These are phyloP conservation scores for Melanotaenia pygmaea DNA, from an alignment of 2,797 vertebrate genomes.

Conservation along the genomic window DNA sequence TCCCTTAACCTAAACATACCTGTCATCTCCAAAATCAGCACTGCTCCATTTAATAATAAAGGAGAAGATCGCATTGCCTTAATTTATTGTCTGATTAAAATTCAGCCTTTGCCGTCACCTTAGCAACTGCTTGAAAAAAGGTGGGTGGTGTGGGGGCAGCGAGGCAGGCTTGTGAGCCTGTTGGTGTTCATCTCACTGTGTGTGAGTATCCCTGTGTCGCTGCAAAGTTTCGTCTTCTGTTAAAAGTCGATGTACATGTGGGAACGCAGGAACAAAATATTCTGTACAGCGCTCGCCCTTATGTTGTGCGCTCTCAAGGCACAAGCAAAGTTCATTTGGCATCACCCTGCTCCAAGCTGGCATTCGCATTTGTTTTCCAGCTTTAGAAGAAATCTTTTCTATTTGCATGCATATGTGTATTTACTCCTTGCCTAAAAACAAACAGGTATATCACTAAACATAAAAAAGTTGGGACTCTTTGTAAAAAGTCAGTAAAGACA, in stretches of 20 bases:
- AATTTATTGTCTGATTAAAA: conserved; percentile 87
- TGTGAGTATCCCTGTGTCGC: conserved; percentile 50
- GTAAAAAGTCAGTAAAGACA: background rate
- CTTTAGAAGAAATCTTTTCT: conserved; percentile 16
- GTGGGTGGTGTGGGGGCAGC: conserved; percentile 84
- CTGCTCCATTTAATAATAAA: conserved; percentile 67
- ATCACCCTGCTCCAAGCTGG: background rate
- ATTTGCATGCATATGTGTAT: background rate
- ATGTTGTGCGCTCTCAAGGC: conserved; percentile 42
- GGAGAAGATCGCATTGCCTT: conserved; percentile 73
- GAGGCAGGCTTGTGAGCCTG: conserved; percentile 76
- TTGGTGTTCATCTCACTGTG: conserved; percentile 63
- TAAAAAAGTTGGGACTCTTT: background rate
- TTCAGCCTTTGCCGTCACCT: conserved; percentile 86
- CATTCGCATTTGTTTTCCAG: conserved; percentile 19
- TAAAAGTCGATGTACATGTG: conserved; percentile 64
- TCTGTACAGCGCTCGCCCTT: conserved; percentile 64
- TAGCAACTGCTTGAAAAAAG: conserved; percentile 84
- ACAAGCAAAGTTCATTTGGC: conserved; percentile 12
- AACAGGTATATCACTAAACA: background rate
- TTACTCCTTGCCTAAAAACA: background rate
- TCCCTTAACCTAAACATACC: conserved; percentile 38
- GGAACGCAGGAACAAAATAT: conserved; percentile 43
- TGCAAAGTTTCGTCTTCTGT: conserved; percentile 67
- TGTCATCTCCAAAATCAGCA: conserved; percentile 42